Percentiles rank a stretch among this genome's conserved stretches.
phyloP scores from a whole-genome alignment of 35 echinoderm and acorn worm genomes.

The Apostichopus californicus region DNA sequence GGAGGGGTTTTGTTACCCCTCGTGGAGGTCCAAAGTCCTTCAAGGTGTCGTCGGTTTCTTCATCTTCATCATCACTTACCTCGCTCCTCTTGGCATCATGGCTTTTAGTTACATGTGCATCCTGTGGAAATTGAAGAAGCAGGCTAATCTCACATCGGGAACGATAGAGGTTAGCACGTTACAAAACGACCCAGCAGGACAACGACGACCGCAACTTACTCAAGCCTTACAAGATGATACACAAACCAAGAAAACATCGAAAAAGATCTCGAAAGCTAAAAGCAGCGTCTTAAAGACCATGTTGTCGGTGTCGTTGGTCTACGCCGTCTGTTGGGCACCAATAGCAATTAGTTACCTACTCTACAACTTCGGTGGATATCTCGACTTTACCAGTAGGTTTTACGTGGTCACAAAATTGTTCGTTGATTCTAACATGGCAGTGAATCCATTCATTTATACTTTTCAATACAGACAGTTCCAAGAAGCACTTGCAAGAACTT shows the following conservation, averaged over 20 bases:
- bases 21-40: slow-evolving; percentile 51
- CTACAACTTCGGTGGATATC: slow-evolving; percentile 75
- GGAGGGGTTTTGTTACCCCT: slow-evolving; percentile 38
- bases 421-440: slow-evolving; percentile 81
- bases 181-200: not conserved
- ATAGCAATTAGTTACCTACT: slow-evolving; percentile 78
- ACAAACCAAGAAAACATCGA: not conserved
- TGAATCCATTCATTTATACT: slow-evolving; percentile 91
- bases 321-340: slow-evolving; percentile 86
- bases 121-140: slow-evolving; percentile 56
- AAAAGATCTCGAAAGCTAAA: slow-evolving; percentile 40
- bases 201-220: no score
- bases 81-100: slow-evolving; percentile 70
- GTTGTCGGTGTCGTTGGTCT: slow-evolving; percentile 66
- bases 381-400: slow-evolving; percentile 67
- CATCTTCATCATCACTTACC: slow-evolving; percentile 85
- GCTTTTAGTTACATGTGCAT: slow-evolving; percentile 74
- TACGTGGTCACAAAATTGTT: slow-evolving; percentile 77
- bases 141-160: slow-evolving; percentile 3
- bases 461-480: slow-evolving; percentile 92
- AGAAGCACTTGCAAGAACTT: slow-evolving; percentile 61
- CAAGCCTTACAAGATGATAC: not conserved
- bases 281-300: slow-evolving; percentile 84
- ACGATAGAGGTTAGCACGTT: not conserved
- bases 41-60: slow-evolving; percentile 69